A percentile compares a stretch with the other conserved stretches of the same genome.
Conservation (phyloP, 2,888 invertebrate species). For the Leucozona laternaria region DNA sequence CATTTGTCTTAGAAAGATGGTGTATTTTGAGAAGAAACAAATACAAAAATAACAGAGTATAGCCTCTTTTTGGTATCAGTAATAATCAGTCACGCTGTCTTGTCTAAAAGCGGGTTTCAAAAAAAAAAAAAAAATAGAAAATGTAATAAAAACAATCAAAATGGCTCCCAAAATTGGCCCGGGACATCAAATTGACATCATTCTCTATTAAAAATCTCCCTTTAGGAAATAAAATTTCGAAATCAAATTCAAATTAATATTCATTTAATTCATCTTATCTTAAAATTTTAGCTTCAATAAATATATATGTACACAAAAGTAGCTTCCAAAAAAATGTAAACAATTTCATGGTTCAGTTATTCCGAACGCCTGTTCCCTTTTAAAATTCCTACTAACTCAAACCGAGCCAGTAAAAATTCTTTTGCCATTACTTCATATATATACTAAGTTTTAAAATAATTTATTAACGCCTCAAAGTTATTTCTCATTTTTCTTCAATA, state of each 20-base stretch:
- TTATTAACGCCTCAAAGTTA: constrained; percentile 5
- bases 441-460: background rate
- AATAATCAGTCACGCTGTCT: too few species aligned
- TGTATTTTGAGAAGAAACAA: too few species aligned
- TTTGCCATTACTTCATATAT: background rate
- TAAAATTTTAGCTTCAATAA: background rate
- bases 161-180: background rate
- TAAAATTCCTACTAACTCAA: background rate
- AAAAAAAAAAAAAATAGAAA: too few species aligned
- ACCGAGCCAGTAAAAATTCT: background rate
- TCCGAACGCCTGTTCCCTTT: background rate
- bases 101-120: too few species aligned
- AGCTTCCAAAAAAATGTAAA: background rate
- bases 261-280: constrained; percentile 1
- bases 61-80: too few species aligned
- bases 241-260: constrained; percentile 3
- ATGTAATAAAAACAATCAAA: background rate
- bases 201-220: background rate
- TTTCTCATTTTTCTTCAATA: constrained; percentile 7
- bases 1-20: too few species aligned
- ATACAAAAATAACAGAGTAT: too few species aligned
- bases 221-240: background rate
- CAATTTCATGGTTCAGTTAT: background rate
- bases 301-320: background rate
- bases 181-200: background rate